phyloP scores from a whole-genome alignment of 2,888 invertebrate species.

The Caenorhabditis sinica region DNA sequence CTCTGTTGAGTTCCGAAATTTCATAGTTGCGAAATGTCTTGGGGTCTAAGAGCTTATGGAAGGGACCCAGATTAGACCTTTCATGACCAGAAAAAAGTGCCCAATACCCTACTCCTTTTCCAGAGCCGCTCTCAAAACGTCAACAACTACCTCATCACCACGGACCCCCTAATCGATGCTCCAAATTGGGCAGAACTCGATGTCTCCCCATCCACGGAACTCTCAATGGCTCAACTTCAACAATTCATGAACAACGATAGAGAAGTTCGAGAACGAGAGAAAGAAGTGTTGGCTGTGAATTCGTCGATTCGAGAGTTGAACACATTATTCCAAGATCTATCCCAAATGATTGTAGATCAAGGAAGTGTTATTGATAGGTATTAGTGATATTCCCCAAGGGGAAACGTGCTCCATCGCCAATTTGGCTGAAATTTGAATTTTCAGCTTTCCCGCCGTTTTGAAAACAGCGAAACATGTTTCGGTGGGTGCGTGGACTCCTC shows the following conservation, averaged over 20 bases:
- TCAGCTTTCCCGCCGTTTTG: too few relatives aligned
- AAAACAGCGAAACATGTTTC: too few relatives aligned
- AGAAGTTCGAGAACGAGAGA: constrained; percentile 81
- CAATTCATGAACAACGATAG: constrained; percentile 89
- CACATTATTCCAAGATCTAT: constrained; percentile 90
- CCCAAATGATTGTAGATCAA: constrained; percentile 89
- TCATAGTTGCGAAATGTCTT: too few relatives aligned
- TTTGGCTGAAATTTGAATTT: too few relatives aligned
- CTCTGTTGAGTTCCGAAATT: too few relatives aligned
- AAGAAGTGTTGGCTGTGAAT: constrained; percentile 81
- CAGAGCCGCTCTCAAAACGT: constrained; percentile 67
- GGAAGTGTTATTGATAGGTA: constrained; percentile 94
- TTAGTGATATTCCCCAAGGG: too few relatives aligned
- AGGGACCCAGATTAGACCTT: too few relatives aligned
- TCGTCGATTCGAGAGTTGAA: constrained; percentile 91
- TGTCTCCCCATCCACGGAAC: constrained; percentile 79
- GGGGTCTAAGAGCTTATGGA: too few relatives aligned
- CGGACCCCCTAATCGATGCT: constrained; percentile 61
- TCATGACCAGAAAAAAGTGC: too few relatives aligned
- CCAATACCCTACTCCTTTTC: too few relatives aligned
- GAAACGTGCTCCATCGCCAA: too few relatives aligned
- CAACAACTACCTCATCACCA: constrained; percentile 69
- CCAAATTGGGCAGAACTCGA: constrained; percentile 69
- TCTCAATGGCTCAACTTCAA: constrained; percentile 88
- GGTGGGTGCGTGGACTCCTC: too few relatives aligned